Conservation (phyloP, 2,797 vertebrate genomes). For the Naso thynnoides region DNA sequence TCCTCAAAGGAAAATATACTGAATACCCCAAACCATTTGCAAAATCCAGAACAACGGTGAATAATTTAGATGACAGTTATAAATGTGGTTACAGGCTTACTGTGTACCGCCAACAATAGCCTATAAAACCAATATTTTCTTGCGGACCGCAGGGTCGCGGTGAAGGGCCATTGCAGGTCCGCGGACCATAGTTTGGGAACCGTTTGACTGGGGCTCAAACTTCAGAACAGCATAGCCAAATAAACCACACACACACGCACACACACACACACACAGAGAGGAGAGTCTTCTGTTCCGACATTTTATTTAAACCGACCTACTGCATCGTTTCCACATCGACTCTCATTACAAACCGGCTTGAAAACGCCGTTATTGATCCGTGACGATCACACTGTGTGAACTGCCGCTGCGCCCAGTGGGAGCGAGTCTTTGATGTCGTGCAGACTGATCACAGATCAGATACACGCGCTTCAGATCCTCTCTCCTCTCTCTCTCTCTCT, state of each 20-base stretch:
- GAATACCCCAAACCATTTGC: no score
- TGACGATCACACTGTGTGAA: background rate
- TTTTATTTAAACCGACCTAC: background rate
- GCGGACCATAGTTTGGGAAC: background rate
- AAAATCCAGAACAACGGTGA: no score
- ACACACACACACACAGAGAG: constrained; percentile 2
- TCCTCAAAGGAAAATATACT: no score
- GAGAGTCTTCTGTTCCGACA: constrained; percentile 17
- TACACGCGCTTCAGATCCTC: constrained; percentile 50
- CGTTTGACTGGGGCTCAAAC: background rate
- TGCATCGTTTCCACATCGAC: background rate
- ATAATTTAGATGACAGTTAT: no score
- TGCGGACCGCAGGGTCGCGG: background rate
- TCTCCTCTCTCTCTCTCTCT: constrained; percentile 19
- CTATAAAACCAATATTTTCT: background rate
- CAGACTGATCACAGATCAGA: constrained; percentile 68
- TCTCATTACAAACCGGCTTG: background rate
- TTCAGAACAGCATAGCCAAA: background rate
- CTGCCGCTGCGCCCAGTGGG: constrained; percentile 3
- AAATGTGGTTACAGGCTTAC: no score
- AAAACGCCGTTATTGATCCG: constrained; percentile 1
- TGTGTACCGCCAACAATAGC: no score
- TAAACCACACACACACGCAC: constrained; percentile 9
- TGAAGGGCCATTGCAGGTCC: constrained; percentile 3
- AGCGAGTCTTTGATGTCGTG: constrained; percentile 55